phyloP scores from a whole-genome alignment of 2,888 invertebrate species.

The Geotrupes spiniger region DNA sequence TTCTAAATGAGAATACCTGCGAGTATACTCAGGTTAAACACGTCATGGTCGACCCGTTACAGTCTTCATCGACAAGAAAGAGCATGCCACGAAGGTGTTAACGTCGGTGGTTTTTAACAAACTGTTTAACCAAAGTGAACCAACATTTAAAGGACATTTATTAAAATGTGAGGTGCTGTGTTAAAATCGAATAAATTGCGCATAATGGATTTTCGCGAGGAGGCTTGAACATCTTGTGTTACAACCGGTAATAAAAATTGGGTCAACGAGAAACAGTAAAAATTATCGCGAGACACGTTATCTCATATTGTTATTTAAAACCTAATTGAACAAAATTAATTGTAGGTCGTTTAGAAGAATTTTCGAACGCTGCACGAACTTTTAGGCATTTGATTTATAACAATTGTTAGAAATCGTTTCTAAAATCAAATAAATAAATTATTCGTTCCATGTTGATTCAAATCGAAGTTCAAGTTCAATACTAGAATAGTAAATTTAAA shows the following conservation, averaged over 20 bases:
- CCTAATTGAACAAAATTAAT: no score
- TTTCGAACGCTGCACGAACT: no score
- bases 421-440: no score
- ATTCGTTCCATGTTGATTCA: no score
- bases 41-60: constrained; percentile 29
- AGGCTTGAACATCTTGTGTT: no score
- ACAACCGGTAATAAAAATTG: constrained; percentile 8
- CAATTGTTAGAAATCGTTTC: no score
- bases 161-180: no score
- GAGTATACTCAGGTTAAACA: constrained; percentile 27
- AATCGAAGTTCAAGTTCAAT: neutral
- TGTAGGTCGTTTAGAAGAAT: no score
- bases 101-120: constrained; percentile 1
- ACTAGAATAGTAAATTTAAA: neutral
- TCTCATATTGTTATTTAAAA: no score
- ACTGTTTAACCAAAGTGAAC: neutral
- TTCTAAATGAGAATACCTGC: constrained; percentile 24
- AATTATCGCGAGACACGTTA: neutral
- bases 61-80: constrained; percentile 12
- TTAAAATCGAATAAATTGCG: no score
- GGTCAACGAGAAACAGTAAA: constrained; percentile 12
- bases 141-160: neutral
- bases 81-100: constrained; percentile 4
- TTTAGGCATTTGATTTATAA: no score
- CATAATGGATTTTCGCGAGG: no score